phyloP scores from a whole-genome alignment of 2,888 invertebrate genomes.

The Dioctria rufipes region DNA sequence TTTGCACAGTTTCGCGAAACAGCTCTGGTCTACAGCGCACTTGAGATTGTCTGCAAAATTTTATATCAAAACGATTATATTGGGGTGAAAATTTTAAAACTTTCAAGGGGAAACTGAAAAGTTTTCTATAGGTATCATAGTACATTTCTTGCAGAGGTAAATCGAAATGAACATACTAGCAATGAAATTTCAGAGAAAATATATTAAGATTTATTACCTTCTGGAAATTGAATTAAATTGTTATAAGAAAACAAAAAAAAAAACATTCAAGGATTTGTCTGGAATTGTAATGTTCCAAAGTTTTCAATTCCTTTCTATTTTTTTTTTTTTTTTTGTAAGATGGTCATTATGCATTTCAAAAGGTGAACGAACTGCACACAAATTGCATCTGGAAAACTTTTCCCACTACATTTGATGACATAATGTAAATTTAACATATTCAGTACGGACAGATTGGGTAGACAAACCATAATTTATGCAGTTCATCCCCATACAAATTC shows the following conservation, averaged over 20 bases:
- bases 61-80: slow-evolving; percentile 1
- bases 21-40: not conserved
- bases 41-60: slow-evolving; percentile 19
- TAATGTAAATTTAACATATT: slow-evolving; percentile 16
- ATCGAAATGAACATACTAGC: too few relatives aligned
- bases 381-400: slow-evolving; percentile 13
- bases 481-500: not conserved
- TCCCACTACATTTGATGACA: not conserved
- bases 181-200: too few relatives aligned
- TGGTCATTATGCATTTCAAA: too few relatives aligned
- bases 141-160: too few relatives aligned
- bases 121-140: slow-evolving; percentile 10
- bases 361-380: too few relatives aligned
- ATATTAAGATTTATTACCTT: too few relatives aligned
- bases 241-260: too few relatives aligned
- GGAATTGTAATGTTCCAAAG: too few relatives aligned
- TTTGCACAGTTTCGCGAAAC: not conserved
- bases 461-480: not conserved
- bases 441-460: not conserved
- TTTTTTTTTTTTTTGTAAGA: too few relatives aligned
- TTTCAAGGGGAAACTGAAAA: not conserved
- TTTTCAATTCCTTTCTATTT: too few relatives aligned
- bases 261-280: too few relatives aligned
- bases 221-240: too few relatives aligned
- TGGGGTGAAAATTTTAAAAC: not conserved